phyloP scores from a whole-genome alignment of 2,797 vertebrate genomes.

The Anguilla megastoma region DNA sequence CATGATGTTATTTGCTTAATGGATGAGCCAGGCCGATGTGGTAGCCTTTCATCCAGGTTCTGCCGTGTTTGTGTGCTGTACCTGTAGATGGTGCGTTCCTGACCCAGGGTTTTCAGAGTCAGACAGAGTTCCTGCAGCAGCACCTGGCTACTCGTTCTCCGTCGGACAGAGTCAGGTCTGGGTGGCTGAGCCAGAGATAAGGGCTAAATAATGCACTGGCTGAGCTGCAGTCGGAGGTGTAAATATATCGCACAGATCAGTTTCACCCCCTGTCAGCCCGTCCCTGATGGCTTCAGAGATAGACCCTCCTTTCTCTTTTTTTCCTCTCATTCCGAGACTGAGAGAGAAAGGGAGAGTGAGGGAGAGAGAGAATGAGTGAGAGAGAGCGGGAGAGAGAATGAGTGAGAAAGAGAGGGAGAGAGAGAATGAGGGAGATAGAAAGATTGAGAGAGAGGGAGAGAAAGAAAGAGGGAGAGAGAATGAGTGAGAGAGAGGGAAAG shows the following conservation, averaged over 20 bases:
- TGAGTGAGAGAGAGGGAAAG: not conserved
- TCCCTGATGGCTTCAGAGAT: not conserved
- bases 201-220: conserved; percentile 13
- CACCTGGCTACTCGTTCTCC: no score
- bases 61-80: no score
- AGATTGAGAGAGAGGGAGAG: not conserved
- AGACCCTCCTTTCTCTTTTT: not conserved
- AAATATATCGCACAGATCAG: not conserved
- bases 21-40: no score
- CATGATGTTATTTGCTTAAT: no score
- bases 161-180: not conserved
- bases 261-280: not conserved
- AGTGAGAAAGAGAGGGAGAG: not conserved
- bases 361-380: not conserved
- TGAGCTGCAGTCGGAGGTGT: not conserved
- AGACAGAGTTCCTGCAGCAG: no score
- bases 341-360: not conserved
- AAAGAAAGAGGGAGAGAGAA: not conserved
- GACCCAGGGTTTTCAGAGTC: no score
- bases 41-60: no score
- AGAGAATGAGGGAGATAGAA: not conserved
- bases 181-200: not conserved
- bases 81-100: no score
- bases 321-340: not conserved
- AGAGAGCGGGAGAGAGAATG: no score